phyloP scores from a whole-genome alignment of 2,113 vertebrate species.

The Atractosteus spatula region DNA sequence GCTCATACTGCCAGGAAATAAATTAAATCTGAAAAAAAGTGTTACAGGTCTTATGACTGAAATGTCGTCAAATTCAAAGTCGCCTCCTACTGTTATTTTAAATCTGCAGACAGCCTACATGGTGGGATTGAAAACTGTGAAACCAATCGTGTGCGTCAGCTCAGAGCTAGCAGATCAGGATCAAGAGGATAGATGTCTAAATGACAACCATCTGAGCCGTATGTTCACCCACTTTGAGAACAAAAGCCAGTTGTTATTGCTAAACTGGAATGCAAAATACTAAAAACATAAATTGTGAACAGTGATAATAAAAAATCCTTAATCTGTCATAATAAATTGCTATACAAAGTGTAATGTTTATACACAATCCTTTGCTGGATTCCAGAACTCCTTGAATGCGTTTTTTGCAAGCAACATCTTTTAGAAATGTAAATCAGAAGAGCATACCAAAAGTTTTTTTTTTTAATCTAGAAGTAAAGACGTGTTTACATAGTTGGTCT shows the following conservation, averaged over 20 bases:
- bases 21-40: too few species aligned
- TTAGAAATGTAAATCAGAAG: not conserved
- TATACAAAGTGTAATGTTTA: too few species aligned
- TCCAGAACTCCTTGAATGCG: too few species aligned
- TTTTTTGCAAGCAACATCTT: too few species aligned
- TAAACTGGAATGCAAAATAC: not conserved
- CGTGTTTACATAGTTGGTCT: not conserved
- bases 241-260: not conserved
- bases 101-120: not conserved
- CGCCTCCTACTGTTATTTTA: not conserved
- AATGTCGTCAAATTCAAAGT: not conserved
- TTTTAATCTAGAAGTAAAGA: not conserved
- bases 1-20: too few species aligned
- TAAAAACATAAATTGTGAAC: not conserved
- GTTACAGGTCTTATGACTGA: too few species aligned
- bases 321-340: too few species aligned
- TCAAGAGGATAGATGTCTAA: not conserved
- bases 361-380: too few species aligned
- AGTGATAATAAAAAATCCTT: too few species aligned
- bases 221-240: not conserved
- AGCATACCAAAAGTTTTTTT: not conserved
- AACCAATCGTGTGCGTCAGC: not conserved
- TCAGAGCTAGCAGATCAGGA: not conserved
- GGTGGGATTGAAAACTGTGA: not conserved
- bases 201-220: not conserved